Conservation (phyloP, 2,113 vertebrate genomes). For the Jacana jacana region DNA sequence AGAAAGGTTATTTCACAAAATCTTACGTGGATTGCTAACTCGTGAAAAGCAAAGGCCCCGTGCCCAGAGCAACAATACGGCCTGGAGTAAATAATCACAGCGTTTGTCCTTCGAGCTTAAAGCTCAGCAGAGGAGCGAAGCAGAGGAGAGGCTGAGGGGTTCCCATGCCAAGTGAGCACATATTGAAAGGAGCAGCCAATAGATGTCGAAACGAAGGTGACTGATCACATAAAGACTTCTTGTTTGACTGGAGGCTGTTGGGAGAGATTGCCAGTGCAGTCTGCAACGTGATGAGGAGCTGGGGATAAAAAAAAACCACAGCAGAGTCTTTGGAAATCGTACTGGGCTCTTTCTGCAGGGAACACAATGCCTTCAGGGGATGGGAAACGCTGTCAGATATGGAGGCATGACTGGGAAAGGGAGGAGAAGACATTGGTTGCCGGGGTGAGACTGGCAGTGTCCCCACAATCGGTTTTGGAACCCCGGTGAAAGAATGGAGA, state of each 20-base stretch:
- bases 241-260: not conserved
- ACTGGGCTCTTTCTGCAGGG: not conserved
- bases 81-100: slow-evolving; percentile 31
- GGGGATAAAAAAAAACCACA: not conserved
- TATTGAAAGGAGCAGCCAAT: not conserved
- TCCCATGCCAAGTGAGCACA: slow-evolving; percentile 2
- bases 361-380: not conserved
- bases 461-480: not conserved
- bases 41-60: slow-evolving; percentile 4
- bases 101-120: not conserved
- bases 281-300: not conserved
- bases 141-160: not conserved
- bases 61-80: slow-evolving; percentile 22
- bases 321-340: not conserved
- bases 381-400: not conserved
- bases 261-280: not conserved
- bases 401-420: not conserved
- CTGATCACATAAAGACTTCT: not conserved
- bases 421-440: not conserved
- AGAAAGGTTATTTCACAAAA: slow-evolving; percentile 48
- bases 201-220: not conserved
- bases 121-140: not conserved
- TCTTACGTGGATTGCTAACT: slow-evolving; percentile 12
- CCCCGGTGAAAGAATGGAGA: not conserved
- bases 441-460: not conserved